Evolutionary conservation across 2,113 vertebrate genomes (phyloP), one percentile per base, ranked within the genome.

Genomic region (Stomatorhinus ivindoensis): DNA sequence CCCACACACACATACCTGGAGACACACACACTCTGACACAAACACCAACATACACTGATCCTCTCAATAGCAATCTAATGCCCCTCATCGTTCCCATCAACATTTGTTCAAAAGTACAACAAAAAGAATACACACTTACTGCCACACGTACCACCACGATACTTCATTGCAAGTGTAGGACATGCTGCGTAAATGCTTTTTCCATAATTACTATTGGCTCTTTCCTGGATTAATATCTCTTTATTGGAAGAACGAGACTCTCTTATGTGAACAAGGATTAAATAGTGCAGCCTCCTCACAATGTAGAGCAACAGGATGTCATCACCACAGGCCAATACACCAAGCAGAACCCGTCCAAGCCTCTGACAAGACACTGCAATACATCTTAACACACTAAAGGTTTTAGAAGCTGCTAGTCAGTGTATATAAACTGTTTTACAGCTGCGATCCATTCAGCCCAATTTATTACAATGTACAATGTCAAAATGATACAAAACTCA

Each of bases 1-100:
- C 19, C 89, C 44, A 89, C 65, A 47, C 89, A 39, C 19, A 86
- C 50, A 53, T 48, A 87, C 15, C 3, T 69, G 35, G 24, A 58
- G 4, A 65, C 90, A 83, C 7, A 58, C 73, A 89, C 10, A 65
- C 19, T 89, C 47, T 88, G 55, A 47, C 88, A 44, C 9, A 83
- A 50, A 48, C 61, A 17, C 31, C 48, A 44, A 39, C 19, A 58
- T 58, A 50, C 55, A 42, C 15, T 46, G 42, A 42, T 46, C 51
- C 51, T 86, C 35, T 53, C 24, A 44, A 24, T n/a, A 84, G 7
- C 10, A 84, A 47, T 9, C 82, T 6, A 47, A 24, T n/a, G 7
- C 10, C 21, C 42, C 39, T 24, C 42, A 11, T 24, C 21, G 3
- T 46, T 84, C 9, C 39, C 44, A 47, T 46, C 42, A 84, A 84